phyloP scores from a whole-genome alignment of 2,113 vertebrate genomes.

The Callaeas wilsoni region DNA sequence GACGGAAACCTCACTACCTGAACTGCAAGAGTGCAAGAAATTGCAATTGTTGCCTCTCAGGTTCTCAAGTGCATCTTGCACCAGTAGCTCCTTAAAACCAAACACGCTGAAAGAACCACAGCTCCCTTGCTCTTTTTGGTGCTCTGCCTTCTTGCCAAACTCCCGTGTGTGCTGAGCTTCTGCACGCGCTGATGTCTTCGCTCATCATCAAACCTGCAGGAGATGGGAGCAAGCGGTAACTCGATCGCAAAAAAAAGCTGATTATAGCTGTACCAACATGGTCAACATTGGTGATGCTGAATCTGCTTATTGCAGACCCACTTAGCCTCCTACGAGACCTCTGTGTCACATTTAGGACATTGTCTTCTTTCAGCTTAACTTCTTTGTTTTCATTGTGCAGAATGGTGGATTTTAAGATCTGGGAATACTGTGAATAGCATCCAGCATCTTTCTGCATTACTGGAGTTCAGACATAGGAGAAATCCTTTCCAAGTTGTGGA shows the following conservation, averaged over 20 bases:
- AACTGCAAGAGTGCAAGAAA: not conserved
- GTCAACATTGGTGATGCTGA: not conserved
- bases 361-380: not conserved
- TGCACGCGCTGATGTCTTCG: accelerated
- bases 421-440: not conserved
- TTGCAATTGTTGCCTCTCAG: not conserved
- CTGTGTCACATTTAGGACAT: not conserved
- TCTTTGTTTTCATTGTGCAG: not conserved
- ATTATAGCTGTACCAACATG: not conserved
- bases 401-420: not conserved
- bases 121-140: not conserved
- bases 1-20: not conserved
- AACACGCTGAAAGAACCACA: not conserved
- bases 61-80: not conserved
- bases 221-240: not conserved
- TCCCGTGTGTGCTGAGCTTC: not conserved
- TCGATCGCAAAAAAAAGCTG: accelerated
- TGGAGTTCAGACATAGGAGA: not conserved
- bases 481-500: not conserved
- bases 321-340: not conserved
- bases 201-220: not conserved
- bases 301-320: not conserved
- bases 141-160: not conserved
- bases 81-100: not conserved
- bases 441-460: not conserved